Conservation (phyloP, 2,797 vertebrate species). For the Myripristis jacobus region DNA sequence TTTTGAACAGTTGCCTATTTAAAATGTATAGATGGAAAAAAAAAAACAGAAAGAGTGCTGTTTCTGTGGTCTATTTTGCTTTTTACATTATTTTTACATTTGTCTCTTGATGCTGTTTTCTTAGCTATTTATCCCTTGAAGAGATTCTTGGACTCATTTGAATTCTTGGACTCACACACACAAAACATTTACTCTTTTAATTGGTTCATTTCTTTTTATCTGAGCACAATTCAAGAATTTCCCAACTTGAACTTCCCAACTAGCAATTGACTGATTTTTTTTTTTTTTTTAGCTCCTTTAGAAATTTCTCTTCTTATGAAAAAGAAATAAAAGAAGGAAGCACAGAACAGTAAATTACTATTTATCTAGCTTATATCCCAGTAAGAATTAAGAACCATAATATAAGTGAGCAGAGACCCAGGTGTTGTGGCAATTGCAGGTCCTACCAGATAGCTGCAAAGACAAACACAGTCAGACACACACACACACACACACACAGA, state of each 20-base stretch:
- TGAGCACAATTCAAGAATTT: no score
- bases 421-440: not conserved
- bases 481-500: constrained; percentile 6
- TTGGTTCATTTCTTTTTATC: not conserved
- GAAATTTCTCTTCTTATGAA: not conserved
- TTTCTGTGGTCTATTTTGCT: not conserved
- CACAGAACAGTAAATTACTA: not conserved
- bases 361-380: not conserved
- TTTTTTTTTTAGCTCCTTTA: not conserved
- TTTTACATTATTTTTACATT: not conserved
- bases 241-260: no score
- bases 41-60: no score
- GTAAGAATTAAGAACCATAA: no score
- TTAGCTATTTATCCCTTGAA: not conserved
- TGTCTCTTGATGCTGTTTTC: not conserved
- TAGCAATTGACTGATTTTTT: no score
- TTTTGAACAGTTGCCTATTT: no score
- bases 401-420: not conserved
- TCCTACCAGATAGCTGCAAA: not conserved
- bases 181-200: no score
- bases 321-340: not conserved
- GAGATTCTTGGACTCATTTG: constrained; percentile 12
- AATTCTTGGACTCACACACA: constrained; percentile 1
- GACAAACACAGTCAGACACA: not conserved
- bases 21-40: no score